Percentiles rank a stretch among this genome's conserved stretches.
Conservation (phyloP, 2,888 invertebrate genomes). For the Xanthorhoe designata region DNA sequence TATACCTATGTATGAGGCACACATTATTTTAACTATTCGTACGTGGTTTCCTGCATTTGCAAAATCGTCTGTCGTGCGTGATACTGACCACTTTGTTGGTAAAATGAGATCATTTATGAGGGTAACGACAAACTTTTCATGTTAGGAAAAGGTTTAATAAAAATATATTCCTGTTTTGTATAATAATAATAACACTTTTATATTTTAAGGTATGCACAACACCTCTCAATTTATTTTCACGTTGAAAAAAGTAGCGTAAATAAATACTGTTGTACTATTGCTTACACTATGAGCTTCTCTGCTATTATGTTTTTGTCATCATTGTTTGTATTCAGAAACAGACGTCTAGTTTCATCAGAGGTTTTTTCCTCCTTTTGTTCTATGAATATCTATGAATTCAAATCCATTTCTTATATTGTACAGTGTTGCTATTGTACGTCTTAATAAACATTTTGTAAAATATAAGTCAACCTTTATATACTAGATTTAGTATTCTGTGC, state of each 20-base stretch:
- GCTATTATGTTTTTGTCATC: conserved; percentile 29
- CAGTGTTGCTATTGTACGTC: too few relatives aligned
- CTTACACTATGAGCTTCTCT: conserved; percentile 20
- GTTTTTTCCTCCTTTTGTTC: too few relatives aligned
- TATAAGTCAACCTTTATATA: too few relatives aligned
- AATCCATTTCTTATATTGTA: too few relatives aligned
- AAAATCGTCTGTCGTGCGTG: conserved; percentile 19
- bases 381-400: too few relatives aligned
- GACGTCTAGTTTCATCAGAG: conserved; percentile 36
- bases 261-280: conserved; percentile 17
- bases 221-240: too few relatives aligned
- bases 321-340: conserved; percentile 39
- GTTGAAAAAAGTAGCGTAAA: conserved; percentile 8
- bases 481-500: background rate
- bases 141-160: conserved; percentile 15
- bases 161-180: conserved; percentile 19
- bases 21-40: background rate
- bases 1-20: too few relatives aligned
- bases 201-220: too few relatives aligned
- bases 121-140: conserved; percentile 16
- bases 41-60: conserved; percentile 23
- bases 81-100: conserved; percentile 23
- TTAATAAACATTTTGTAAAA: too few relatives aligned
- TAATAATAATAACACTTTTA: too few relatives aligned
- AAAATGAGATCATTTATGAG: conserved; percentile 30